Conservation (phyloP, 2,113 vertebrate species). For the Myanophis thanlyinensis region DNA sequence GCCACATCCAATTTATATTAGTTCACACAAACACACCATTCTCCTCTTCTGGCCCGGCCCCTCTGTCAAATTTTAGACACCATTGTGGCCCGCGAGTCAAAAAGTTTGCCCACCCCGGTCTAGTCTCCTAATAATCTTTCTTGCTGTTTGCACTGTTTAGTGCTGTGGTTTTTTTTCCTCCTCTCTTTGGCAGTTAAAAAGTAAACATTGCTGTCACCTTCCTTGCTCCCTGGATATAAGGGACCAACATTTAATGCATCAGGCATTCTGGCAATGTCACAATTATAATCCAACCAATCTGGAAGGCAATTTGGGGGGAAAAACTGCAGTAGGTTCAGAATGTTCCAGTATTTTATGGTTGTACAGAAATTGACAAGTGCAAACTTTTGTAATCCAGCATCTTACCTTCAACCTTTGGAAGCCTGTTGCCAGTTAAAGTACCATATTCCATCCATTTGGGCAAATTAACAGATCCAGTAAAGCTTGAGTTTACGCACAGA, state of each 20-base stretch:
- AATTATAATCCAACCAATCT: not conserved
- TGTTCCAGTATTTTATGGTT: not conserved
- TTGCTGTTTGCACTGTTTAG: not conserved
- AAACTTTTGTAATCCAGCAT: not conserved
- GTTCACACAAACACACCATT: no score
- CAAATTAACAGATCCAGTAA: not conserved
- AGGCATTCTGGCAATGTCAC: not conserved
- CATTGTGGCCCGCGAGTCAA: no score
- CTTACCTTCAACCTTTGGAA: constrained; percentile 75
- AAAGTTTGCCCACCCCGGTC: no score
- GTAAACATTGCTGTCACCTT: not conserved
- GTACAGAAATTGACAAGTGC: not conserved
- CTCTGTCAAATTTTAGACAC: no score
- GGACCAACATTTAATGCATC: not conserved
- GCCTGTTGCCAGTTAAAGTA: constrained; percentile 71
- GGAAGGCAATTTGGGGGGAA: not conserved
- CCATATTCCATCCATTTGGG: constrained; percentile 67
- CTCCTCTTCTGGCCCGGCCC: no score
- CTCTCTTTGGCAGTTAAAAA: not conserved
- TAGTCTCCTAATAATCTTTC: not conserved
- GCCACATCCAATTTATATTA: no score
- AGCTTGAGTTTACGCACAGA: constrained; percentile 13
- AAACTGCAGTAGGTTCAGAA: not conserved
- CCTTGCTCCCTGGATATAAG: not conserved
- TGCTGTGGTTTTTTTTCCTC: not conserved